A percentile compares a stretch with the other conserved stretches of the same genome.
phyloP scores from a whole-genome alignment of 2,797 vertebrate species.

The Cossypha heuglini region DNA sequence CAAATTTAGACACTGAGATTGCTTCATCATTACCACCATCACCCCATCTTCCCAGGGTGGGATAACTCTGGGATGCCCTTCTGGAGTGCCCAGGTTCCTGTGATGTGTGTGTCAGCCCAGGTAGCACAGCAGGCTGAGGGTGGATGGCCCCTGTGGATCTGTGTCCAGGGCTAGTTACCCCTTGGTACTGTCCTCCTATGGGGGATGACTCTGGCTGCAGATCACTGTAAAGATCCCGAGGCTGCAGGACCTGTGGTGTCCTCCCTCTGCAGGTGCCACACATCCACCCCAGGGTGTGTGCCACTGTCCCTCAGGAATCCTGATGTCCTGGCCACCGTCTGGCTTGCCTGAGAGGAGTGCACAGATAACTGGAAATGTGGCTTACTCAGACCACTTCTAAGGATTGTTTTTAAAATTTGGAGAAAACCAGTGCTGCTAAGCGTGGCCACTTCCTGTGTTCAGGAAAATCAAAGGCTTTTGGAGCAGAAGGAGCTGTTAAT shows the following conservation, averaged over 20 bases:
- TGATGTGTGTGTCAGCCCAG: background rate
- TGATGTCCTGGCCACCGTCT: background rate
- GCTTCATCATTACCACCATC: background rate
- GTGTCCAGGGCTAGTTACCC: rapidly evolving
- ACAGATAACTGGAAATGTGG: background rate
- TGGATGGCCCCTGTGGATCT: background rate
- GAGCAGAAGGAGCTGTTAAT: background rate
- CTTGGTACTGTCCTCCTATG: rapidly evolving
- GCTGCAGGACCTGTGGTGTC: background rate
- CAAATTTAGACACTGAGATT: background rate
- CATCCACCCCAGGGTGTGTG: background rate
- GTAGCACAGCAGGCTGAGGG: background rate
- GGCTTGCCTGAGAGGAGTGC: background rate
- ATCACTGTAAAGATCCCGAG: background rate
- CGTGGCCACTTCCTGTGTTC: rapidly evolving
- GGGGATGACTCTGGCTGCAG: background rate
- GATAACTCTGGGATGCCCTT: background rate
- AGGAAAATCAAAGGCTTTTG: background rate
- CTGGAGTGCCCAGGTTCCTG: background rate
- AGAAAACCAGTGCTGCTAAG: background rate
- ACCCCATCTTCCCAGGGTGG: rapidly evolving
- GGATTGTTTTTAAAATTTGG: background rate
- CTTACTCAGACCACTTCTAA: background rate
- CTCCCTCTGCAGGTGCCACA: background rate
- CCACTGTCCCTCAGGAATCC: background rate